A percentile compares a stretch with the other conserved stretches of the same genome.
Conservation (phyloP, 1,140 invertebrate genomes). For the Drosophila funebris region DNA sequence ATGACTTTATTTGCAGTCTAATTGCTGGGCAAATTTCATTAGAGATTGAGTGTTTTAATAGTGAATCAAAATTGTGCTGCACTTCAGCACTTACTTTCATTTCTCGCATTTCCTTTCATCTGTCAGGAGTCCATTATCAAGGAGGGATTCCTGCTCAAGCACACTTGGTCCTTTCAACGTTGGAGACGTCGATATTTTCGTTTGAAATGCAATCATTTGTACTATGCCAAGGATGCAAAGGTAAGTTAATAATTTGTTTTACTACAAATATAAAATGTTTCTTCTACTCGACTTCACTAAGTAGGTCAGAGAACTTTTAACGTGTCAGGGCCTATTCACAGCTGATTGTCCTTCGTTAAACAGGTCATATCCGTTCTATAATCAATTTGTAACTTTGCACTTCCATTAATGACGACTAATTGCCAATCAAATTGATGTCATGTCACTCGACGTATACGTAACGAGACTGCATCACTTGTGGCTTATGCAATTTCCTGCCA, state of each 20-base stretch:
- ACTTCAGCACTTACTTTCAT: conserved; percentile 23
- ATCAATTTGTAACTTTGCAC: conserved; percentile 4
- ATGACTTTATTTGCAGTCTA: conserved; percentile 32
- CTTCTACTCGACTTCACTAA: neutral
- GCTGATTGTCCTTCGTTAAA: neutral
- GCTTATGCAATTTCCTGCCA: conserved; percentile 18
- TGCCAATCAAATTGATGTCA: conserved; percentile 11
- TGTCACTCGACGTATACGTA: conserved; percentile 19
- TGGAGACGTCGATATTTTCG: conserved; percentile 94
- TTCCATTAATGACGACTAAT: conserved; percentile 25
- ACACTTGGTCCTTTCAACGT: conserved; percentile 92
- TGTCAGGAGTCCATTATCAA: conserved; percentile 88
- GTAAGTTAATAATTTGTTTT: conserved; percentile 84
- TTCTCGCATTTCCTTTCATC: conserved; percentile 5
- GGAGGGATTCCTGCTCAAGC: conserved; percentile 93
- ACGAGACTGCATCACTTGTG: conserved; percentile 16
- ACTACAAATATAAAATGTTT: neutral
- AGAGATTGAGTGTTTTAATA: conserved; percentile 7
- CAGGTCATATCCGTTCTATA: neutral
- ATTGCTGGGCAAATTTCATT: conserved; percentile 32
- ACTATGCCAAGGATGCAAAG: conserved; percentile 93
- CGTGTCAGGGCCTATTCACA: neutral
- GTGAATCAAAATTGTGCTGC: neutral
- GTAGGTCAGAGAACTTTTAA: conserved; percentile 19
- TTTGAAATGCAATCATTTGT: conserved; percentile 90